Evolutionary conservation across 2,797 vertebrate species (phyloP), one percentile per base, ranked within the genome.

Genomic region (Enteromius afrohamiltoni): DNA sequence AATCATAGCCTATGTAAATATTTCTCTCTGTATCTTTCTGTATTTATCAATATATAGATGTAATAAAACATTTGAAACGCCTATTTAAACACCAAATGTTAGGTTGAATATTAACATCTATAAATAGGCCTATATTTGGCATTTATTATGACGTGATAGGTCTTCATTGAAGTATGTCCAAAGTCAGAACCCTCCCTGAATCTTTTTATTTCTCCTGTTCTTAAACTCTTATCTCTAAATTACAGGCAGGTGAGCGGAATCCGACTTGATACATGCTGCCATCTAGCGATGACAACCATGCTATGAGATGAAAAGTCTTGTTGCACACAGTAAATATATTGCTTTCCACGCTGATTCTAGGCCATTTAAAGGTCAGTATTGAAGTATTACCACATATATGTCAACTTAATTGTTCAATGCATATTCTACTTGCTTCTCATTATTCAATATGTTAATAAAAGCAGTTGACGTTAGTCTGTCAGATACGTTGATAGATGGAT

Each of bases 281-380:
- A 62, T 62, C 79, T 71, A 62, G 53, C 45, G 79, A 45, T 67
- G 19, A 65, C 34, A 47, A 47, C 19, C 13, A 80, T 60, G 21
- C 13, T 19, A 19, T 60, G 21, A 21, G 40, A n/a, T 45, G 2
- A 60, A 42, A 67, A 37, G 34, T 6, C 34, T 37, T 37, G 34
- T 37, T 37, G 34, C 34, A 37, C 34, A 37, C 34, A 6, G 34
- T 6, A 37, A 37, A 37, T 37, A 37, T 37, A 37, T 37, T 37
- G 34, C 34, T 37, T 37, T 37, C 7, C 34, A 37, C 34, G 34
- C 34, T 37, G 34, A 37, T 37, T 37, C 34, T 37, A 37, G 23
- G 3, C 9, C 1, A 26, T 47, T 70, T 70, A 47, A 71, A 71
- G 14, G 14, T 45, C 23, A 47, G 55, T 60, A 60, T 60, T 26